Base-by-base conservation (phyloP, 2,797 vertebrate genomes). In the Acanthopagrus latus region DNA sequence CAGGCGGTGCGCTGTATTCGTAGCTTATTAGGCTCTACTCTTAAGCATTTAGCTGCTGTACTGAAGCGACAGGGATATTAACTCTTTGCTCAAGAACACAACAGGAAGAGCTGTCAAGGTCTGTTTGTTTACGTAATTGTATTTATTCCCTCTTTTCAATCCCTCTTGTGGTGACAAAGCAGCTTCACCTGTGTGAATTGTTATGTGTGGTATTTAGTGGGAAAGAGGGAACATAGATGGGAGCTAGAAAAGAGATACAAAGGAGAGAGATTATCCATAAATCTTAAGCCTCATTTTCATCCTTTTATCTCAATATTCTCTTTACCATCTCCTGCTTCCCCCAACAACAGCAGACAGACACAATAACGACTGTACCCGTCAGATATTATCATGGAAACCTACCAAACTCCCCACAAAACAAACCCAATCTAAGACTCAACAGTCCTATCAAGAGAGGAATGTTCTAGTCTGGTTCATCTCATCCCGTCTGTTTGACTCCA, bases 31-130 rank as follows among this genome's bases (percentile, higher is more conserved):
- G 41, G 52, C 73, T 65, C 10, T 52, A 3, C 21, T 23, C 11
- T 52, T 57, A 18, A 68, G 71, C 60, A 69, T 44, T 5, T 20
- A 62, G 71, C 62, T 71, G 70, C 65, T 59, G 23, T 10, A 13
- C 27, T 12, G 69, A 27, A 79, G 58, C 47, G 67, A 69, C 73
- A 65, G 70, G 33, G 67, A 52, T 65, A 27, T 66, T 46, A 58
- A 33, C 48, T 58, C 20, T 18, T 64, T 51, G 13, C 41, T 69
- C 5, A 55, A 56, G 68, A 16, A 29, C 64, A 64, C 50, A 33
- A 56, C 14, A 20, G 57, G 63, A 21, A 48, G 29, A 11, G 8
- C 25, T 11, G 27, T 55, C 55, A 5, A 43, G n/a, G 38, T n/a
- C 12, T 44, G 23, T 18, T 64, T 48, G 29, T 38, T 38, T 8